Conservation (phyloP, 2,888 invertebrate genomes). For the Lampropteryx suffumata region DNA sequence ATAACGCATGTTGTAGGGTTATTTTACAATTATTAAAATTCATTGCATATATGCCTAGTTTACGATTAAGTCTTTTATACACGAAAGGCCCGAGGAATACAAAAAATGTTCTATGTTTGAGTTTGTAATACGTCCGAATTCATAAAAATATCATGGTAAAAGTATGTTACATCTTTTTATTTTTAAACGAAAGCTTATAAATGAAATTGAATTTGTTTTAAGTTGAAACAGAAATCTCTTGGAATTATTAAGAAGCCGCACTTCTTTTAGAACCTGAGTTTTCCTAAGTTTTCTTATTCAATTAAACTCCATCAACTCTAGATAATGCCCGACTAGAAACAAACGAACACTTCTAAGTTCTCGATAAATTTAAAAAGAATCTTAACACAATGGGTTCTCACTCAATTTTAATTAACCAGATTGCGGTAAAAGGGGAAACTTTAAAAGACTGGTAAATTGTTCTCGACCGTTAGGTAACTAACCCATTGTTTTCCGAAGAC, state of each 20-base stretch:
- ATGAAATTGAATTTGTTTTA: too few species aligned
- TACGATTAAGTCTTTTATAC: too few species aligned
- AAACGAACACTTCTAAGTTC: slow-evolving; percentile 17
- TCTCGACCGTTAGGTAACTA: slow-evolving; percentile 13
- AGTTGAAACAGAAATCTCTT: background rate
- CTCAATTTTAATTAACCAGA: slow-evolving; percentile 32
- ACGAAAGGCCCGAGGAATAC: too few species aligned
- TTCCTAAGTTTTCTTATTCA: slow-evolving; percentile 5
- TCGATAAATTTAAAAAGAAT: slow-evolving; percentile 25
- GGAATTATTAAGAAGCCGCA: background rate
- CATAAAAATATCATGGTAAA: too few species aligned
- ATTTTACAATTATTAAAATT: too few species aligned
- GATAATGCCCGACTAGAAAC: slow-evolving; percentile 8
- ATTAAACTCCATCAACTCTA: slow-evolving; percentile 9
- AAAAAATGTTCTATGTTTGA: too few species aligned
- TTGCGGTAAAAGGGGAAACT: slow-evolving; percentile 25
- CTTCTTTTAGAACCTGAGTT: background rate
- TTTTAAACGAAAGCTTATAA: too few species aligned
- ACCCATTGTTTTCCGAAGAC: slow-evolving; percentile 28
- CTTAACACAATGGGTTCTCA: slow-evolving; percentile 23
- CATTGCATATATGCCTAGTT: too few species aligned
- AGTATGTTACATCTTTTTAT: too few species aligned
- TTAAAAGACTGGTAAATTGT: slow-evolving; percentile 23
- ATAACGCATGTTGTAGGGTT: too few species aligned
- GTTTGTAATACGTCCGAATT: too few species aligned